phyloP scores from a whole-genome alignment of 1,140 invertebrate species.

The Ephestia elutella region DNA sequence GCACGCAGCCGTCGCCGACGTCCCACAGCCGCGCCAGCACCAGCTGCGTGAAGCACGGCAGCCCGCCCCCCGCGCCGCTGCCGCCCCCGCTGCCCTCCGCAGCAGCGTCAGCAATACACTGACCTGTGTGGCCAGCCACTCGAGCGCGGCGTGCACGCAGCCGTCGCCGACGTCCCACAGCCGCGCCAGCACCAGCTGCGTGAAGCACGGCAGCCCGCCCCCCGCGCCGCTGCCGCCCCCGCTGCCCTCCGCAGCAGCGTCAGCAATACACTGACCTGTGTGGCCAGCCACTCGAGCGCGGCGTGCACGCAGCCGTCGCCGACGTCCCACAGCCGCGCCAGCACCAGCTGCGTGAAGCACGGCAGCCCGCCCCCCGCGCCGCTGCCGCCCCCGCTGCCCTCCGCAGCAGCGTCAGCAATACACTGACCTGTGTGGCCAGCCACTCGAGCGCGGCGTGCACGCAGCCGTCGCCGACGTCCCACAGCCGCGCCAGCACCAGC shows the following conservation, averaged over 20 bases:
- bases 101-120: slow-evolving; percentile 85
- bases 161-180: slow-evolving; percentile 94
- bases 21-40: slow-evolving; percentile 93
- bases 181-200: slow-evolving; percentile 87
- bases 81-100: slow-evolving; percentile 82
- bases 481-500: slow-evolving; percentile 88
- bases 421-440: slow-evolving; percentile 88
- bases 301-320: slow-evolving; percentile 92
- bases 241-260: slow-evolving; percentile 83
- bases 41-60: slow-evolving; percentile 92
- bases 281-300: slow-evolving; percentile 92
- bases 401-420: slow-evolving; percentile 81
- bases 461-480: slow-evolving; percentile 92
- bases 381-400: slow-evolving; percentile 82
- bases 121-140: slow-evolving; percentile 91
- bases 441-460: slow-evolving; percentile 94
- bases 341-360: slow-evolving; percentile 90
- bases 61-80: slow-evolving; percentile 82
- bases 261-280: slow-evolving; percentile 85
- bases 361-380: slow-evolving; percentile 86
- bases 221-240: slow-evolving; percentile 82
- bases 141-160: slow-evolving; percentile 91
- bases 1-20: slow-evolving; percentile 90
- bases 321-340: slow-evolving; percentile 92
- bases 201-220: slow-evolving; percentile 90